Percentiles rank a stretch among this genome's conserved stretches.
Conservation (phyloP, 2,113 vertebrate genomes). For the Asarcornis scutulata region DNA sequence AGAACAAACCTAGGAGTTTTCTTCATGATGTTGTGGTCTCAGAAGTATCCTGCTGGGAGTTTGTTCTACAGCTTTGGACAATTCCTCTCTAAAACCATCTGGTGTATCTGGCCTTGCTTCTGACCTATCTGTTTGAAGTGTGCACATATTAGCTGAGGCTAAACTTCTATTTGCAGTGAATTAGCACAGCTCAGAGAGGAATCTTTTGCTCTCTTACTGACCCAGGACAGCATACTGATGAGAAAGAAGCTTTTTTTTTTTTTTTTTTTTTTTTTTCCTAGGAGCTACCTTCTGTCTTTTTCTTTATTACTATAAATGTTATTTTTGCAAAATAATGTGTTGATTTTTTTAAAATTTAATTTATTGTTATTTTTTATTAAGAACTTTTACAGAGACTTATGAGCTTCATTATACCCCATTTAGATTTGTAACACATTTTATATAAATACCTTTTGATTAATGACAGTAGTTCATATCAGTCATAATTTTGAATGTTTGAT, state of each 20-base stretch:
- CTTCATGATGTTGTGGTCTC: neutral
- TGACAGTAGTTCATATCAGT: neutral
- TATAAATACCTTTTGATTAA: neutral
- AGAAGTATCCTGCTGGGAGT: neutral
- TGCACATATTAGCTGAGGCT: neutral
- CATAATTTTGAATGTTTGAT: neutral
- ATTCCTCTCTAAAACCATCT: neutral
- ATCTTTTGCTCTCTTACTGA: neutral
- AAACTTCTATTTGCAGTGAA: neutral
- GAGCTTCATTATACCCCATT: neutral
- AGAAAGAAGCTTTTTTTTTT: neutral
- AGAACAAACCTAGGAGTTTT: neutral
- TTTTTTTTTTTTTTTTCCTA: neutral
- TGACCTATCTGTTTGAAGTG: neutral
- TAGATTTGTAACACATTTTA: neutral
- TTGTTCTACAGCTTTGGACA: neutral
- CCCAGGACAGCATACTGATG: neutral
- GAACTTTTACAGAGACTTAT: neutral
- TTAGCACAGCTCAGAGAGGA: neutral
- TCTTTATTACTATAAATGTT: neutral
- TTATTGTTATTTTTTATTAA: neutral
- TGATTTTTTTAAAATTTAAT: neutral
- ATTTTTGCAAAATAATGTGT: neutral
- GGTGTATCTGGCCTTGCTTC: neutral
- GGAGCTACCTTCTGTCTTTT: neutral